Evolutionary conservation across 2,113 vertebrate genomes (phyloP).

Genomic region (Oncorhynchus clarkii): DNA sequence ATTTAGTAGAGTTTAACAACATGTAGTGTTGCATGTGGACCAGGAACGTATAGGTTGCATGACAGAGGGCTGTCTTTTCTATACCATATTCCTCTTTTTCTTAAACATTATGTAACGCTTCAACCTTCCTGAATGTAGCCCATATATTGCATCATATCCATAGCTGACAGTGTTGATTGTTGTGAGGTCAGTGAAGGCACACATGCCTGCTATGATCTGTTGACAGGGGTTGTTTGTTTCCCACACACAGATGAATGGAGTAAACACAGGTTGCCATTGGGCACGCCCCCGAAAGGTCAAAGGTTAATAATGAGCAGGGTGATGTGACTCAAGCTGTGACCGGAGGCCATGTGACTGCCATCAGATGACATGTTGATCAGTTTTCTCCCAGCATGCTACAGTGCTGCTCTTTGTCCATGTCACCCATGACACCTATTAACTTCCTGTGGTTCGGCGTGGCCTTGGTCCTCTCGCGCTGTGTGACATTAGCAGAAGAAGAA

Average conservation of each 20-base stretch:
- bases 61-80: too few relatives aligned
- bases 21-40: too few relatives aligned
- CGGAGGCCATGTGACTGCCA: constrained; percentile 52
- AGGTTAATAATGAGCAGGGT: constrained; percentile 40
- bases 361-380: constrained; percentile 49
- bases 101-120: too few relatives aligned
- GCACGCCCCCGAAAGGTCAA: constrained; percentile 33
- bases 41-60: too few relatives aligned
- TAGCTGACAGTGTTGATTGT: background rate
- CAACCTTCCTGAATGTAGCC: too few relatives aligned
- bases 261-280: constrained; percentile 40
- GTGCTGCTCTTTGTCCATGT: constrained; percentile 44
- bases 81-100: too few relatives aligned
- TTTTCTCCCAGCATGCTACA: constrained; percentile 48
- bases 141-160: too few relatives aligned
- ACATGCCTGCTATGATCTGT: constrained; percentile 12
- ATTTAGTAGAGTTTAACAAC: too few relatives aligned
- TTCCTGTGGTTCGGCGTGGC: constrained; percentile 38
- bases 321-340: constrained; percentile 47
- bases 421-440: constrained; percentile 59
- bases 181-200: background rate
- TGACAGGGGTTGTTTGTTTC: constrained; percentile 22
- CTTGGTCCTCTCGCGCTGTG: constrained; percentile 12
- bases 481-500: background rate
- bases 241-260: constrained; percentile 23